Conservation (phyloP, 2,888 invertebrate species). For the Rhagonycha fulva region DNA sequence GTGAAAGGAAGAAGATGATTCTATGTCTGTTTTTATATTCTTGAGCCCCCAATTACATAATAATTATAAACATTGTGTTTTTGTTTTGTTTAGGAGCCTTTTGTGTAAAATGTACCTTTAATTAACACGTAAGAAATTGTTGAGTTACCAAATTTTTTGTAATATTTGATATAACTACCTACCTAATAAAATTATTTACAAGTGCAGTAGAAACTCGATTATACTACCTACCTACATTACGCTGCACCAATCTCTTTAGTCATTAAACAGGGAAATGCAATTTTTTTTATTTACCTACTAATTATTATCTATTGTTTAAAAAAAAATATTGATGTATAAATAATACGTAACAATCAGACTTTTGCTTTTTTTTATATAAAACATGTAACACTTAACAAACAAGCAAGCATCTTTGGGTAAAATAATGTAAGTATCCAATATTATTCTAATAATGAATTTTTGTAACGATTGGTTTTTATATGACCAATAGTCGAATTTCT, state of each 20-base stretch:
- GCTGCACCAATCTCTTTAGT: background rate
- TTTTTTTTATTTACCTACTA: background rate
- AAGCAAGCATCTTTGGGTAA: background rate
- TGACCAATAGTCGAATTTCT: constrained; percentile 1
- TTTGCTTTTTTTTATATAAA: background rate
- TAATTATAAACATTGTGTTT: background rate
- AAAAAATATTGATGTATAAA: background rate
- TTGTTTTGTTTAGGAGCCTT: background rate
- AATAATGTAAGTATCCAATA: background rate
- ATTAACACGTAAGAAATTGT: background rate
- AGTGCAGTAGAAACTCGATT: background rate
- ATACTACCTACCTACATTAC: background rate
- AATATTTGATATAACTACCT: background rate
- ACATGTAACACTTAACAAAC: background rate
- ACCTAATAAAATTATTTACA: background rate
- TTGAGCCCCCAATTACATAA: background rate
- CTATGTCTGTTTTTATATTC: background rate
- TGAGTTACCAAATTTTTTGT: background rate
- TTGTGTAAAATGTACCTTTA: background rate
- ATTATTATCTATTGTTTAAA: background rate
- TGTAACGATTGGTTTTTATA: background rate
- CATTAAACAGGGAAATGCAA: background rate
- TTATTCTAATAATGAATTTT: background rate
- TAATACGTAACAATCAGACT: background rate
- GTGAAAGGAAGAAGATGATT: background rate